These are phyloP conservation scores for Tetranychus piercei DNA, from an alignment of 2,888 invertebrate genomes.

Conservation along the genomic window DNA sequence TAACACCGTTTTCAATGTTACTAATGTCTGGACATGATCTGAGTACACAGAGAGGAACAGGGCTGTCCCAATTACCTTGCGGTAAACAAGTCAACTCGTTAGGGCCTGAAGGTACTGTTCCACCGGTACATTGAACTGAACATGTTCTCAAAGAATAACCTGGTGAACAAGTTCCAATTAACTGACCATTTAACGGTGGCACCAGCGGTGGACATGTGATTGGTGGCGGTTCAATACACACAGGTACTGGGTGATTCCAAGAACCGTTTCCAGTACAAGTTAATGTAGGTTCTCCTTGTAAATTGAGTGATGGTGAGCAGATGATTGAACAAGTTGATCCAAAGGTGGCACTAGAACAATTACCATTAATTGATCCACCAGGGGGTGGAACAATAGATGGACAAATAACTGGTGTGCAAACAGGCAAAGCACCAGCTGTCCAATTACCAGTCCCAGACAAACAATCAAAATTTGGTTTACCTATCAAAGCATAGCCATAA, in stretches of 20 bases:
- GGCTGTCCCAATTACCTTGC: background rate
- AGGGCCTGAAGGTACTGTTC: background rate
- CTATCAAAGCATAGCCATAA: background rate
- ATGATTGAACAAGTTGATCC: constrained; percentile 3
- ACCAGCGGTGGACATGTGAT: background rate
- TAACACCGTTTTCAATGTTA: background rate
- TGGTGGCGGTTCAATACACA: background rate
- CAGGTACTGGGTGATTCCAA: constrained; percentile 2
- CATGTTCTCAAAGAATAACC: background rate
- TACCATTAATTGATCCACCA: background rate
- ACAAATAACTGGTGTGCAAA: background rate
- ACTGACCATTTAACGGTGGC: background rate
- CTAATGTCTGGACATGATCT: background rate
- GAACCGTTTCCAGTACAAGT: background rate
- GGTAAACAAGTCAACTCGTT: background rate
- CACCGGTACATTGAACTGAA: background rate
- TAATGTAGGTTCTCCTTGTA: background rate
- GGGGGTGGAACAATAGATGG: background rate
- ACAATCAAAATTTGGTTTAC: constrained; percentile 2
- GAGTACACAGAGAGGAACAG: background rate
- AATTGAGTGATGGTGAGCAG: constrained; percentile 1
- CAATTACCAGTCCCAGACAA: background rate
- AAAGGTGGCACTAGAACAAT: background rate
- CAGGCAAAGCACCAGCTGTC: background rate
- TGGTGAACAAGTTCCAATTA: background rate